Evolutionary conservation across 1,140 invertebrate species (phyloP), one percentile per base, ranked within the genome.

Genomic region (Lucilia sericata): DNA sequence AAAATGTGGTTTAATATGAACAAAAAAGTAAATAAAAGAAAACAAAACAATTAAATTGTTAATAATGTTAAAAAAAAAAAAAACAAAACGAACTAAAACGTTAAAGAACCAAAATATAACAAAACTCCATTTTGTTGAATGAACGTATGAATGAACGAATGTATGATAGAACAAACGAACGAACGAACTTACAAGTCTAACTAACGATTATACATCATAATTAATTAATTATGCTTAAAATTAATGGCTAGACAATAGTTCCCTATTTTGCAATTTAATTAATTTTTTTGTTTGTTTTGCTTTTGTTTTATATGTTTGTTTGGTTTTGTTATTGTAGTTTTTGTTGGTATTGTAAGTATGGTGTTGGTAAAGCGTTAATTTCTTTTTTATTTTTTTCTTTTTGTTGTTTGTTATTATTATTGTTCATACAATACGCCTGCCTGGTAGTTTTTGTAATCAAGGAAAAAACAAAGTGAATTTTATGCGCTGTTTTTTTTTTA

Each of bases 241-340:
- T 51, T 84, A 84, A 84, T 84, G 83, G 83, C 83, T 84, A 84
- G 83, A 84, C 83, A 84, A 84, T 42, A 84, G 83, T 84, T 84
- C 78, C 83, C 83, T 74, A 78, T 83, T 84, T 80, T 47, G 74
- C 74, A 36, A 34, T 83, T 55, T 42, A 42, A 3, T 42, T 3
- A 42, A 2, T 42, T 8, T 8, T 42, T 2, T 42, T 42, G 2
- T 2, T 8, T 42, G 5, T 8, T 42, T 42, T 8, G 5, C 10
- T 2, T 42, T 8, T 42, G 42, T 30, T 30, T 30, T 30, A 30
- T 42, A 42, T 42, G 42, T 42, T 42, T 42, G 42, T 51, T 25
- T 82, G 49, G 60, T 82, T 70, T 42, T 42, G 7, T 42, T 42
- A 5, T 7, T 42, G 42, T 42, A 42, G 42, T 42, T 42, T 30